Evolutionary conservation across 2,888 invertebrate species (phyloP).

Genomic region (Himalopsyche anomala): DNA sequence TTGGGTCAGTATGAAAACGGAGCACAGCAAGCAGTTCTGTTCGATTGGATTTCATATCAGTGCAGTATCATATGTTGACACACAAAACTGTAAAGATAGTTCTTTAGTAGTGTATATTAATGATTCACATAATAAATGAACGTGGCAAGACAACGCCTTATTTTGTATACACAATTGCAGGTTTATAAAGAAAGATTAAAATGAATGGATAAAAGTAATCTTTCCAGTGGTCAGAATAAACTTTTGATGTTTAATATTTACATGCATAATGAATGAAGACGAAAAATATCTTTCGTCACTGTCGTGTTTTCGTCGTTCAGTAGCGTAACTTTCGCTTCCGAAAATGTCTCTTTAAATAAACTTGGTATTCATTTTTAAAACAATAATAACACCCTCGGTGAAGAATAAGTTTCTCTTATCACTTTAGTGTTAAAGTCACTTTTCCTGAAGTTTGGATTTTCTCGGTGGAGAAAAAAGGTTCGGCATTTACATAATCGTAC

Average conservation of each 20-base stretch:
- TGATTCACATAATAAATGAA: too few relatives aligned
- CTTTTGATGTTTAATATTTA: background rate
- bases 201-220: too few relatives aligned
- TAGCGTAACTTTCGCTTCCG: slow-evolving; percentile 18
- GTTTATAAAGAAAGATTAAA: too few relatives aligned
- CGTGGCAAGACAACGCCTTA: too few relatives aligned
- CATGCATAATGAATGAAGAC: slow-evolving; percentile 17
- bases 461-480: slow-evolving; percentile 47
- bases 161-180: too few relatives aligned
- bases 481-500: slow-evolving; percentile 51
- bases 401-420: slow-evolving; percentile 45
- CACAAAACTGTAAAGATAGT: too few relatives aligned
- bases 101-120: too few relatives aligned
- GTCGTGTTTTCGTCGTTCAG: slow-evolving; percentile 10
- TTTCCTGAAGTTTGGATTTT: slow-evolving; percentile 46
- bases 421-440: slow-evolving; percentile 48
- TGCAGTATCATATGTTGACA: too few relatives aligned
- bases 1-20: too few relatives aligned
- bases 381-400: slow-evolving; percentile 35
- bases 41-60: too few relatives aligned
- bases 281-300: slow-evolving; percentile 9
- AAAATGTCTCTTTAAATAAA: slow-evolving; percentile 20
- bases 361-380: slow-evolving; percentile 39
- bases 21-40: too few relatives aligned
- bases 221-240: background rate